These are phyloP conservation scores for Lophochroa leadbeateri DNA, from an alignment of 2,113 vertebrate species.

Conservation along the genomic window DNA sequence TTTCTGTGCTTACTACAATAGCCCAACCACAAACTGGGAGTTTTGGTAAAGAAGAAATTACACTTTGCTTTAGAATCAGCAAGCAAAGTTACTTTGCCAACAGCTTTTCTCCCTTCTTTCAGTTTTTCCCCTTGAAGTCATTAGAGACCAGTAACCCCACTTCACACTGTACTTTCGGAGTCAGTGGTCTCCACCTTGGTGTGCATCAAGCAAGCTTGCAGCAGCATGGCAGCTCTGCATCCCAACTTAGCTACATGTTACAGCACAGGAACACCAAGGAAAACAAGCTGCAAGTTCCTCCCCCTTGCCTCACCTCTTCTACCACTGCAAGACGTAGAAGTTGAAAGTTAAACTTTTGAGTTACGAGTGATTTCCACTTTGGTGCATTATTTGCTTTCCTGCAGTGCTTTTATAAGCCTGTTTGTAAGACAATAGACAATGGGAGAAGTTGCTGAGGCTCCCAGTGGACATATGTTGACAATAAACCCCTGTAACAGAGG, in stretches of 20 bases:
- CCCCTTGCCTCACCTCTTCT: neutral
- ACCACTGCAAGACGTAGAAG: neutral
- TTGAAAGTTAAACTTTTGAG: neutral
- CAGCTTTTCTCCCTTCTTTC: neutral
- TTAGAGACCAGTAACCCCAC: neutral
- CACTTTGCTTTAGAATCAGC: neutral
- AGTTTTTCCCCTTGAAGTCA: neutral
- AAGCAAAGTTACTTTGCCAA: neutral
- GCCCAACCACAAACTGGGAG: neutral
- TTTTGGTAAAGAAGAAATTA: neutral
- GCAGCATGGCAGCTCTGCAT: neutral
- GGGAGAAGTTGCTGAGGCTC: slow-evolving; percentile 52
- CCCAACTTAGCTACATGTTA: neutral
- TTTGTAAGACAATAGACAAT: slow-evolving; percentile 70
- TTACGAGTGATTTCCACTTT: slow-evolving; percentile 36
- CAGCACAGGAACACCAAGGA: neutral
- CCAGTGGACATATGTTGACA: slow-evolving; percentile 58
- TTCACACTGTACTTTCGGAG: neutral
- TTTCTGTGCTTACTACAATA: slow-evolving; percentile 26
- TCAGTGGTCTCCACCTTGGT: neutral
- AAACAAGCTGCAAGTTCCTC: neutral
- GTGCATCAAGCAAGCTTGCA: rapidly evolving
- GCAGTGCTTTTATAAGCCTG: neutral
- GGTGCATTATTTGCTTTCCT: slow-evolving; percentile 22
- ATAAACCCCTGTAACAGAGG: slow-evolving; percentile 53